These are phyloP conservation scores for Albula glossodonta DNA, from an alignment of 2,113 vertebrate genomes.

Conservation along the genomic window DNA sequence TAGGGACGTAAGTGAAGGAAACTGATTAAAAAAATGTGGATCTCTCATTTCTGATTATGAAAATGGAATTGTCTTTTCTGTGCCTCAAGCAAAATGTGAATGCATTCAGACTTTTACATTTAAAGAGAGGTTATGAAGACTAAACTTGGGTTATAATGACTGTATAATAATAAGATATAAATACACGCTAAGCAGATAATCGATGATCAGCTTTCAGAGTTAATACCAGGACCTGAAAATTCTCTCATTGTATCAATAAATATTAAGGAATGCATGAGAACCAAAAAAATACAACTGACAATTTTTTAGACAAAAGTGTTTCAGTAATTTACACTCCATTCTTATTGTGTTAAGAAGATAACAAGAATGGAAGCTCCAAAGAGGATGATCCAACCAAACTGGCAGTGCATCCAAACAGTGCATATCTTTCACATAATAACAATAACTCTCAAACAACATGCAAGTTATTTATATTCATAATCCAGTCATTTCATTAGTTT, in stretches of 20 bases:
- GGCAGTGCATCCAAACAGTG: background rate
- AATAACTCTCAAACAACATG: background rate
- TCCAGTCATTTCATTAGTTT: background rate
- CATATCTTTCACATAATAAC: background rate
- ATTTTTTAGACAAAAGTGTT: background rate
- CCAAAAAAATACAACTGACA: too few species aligned
- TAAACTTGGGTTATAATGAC: background rate
- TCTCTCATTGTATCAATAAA: background rate
- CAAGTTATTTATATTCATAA: background rate
- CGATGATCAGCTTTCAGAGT: background rate
- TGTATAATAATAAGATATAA: too few species aligned
- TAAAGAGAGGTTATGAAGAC: background rate
- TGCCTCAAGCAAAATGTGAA: background rate
- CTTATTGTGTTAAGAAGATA: too few species aligned
- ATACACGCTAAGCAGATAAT: background rate
- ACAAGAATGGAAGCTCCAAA: background rate
- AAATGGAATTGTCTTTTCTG: background rate
- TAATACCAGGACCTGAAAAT: background rate
- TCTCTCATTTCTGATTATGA: background rate
- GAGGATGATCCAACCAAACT: background rate
- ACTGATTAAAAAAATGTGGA: background rate
- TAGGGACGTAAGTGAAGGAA: background rate
- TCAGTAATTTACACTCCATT: background rate
- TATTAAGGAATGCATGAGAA: too few species aligned
- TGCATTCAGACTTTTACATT: background rate